Conservation (phyloP, 2,888 invertebrate species). For the Ectemnius continuus region DNA sequence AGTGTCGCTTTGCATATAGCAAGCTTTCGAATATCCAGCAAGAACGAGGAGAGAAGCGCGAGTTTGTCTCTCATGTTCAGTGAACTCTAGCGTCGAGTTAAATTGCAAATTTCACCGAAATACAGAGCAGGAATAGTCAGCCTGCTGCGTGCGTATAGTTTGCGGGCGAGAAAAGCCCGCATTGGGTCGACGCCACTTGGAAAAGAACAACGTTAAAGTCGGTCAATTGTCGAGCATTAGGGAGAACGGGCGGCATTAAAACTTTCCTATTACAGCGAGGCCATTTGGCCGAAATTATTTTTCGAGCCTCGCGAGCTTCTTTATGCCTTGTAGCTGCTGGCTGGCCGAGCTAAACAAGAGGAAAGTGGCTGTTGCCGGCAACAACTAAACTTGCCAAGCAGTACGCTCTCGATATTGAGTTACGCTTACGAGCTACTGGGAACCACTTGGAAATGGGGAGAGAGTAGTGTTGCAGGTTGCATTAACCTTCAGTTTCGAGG, state of each 20-base stretch:
- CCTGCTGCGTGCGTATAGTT: background rate
- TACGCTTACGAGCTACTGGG: too few species aligned
- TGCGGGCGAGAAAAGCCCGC: conserved; percentile 7
- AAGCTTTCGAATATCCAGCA: too few species aligned
- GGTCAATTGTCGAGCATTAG: background rate
- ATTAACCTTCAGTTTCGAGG: conserved; percentile 42
- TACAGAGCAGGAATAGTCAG: background rate
- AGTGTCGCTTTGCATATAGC: too few species aligned
- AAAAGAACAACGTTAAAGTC: background rate
- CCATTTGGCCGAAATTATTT: background rate
- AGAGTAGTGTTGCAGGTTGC: conserved; percentile 13
- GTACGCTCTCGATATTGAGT: too few species aligned
- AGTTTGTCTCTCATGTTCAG: too few species aligned
- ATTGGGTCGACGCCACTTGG: background rate
- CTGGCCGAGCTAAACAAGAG: too few species aligned
- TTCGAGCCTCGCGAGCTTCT: background rate
- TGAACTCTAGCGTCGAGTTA: background rate
- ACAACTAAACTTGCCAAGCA: too few species aligned
- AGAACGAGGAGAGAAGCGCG: too few species aligned
- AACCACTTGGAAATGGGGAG: background rate
- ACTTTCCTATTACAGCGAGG: background rate
- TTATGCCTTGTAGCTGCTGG: background rate
- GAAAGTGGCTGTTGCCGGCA: too few species aligned
- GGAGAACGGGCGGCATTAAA: background rate
- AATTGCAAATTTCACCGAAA: background rate